Evolutionary conservation across 2,888 invertebrate genomes (phyloP), one percentile per base, ranked within the genome.

Genomic region (Trilocha varians): DNA sequence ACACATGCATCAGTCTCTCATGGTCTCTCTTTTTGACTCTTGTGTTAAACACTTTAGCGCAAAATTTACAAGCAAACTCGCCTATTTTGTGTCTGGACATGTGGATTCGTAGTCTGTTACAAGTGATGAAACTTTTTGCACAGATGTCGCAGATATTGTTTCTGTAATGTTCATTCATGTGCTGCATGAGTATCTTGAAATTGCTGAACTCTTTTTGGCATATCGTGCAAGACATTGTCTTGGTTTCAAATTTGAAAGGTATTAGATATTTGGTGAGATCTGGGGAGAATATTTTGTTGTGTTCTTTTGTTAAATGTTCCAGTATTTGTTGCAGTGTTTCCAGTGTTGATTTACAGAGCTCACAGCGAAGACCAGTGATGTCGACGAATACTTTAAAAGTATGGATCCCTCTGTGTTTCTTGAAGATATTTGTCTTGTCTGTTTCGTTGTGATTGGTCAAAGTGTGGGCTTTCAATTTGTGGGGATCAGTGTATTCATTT

Each of bases 101-200:
- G 39, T 77, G 76, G 0, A 64, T 61, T 25, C 62, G 48, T 5
- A 63, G 48, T 3, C 57, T 60, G 1, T 59, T 50, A 35, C 60
- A 78, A 38, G 77, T 78, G 0, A 85, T 77, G 43, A 67, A 71
- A 0, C 85, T 84, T n/a, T 78, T 75, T 1, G 76, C 71, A 45
- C 88, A 88, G 0, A 79, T 63, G 15, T 84, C 78, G 46, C 88
- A 88, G 8, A 80, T 71, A 47, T 80, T 80, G 62, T 88, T 80
- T 17, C 63, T 60, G 16, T 55, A 79, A 43, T 79, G 79, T 0
- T 52, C 49, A 32, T 71, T 73, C 79, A 79, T 78, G 25, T 76
- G 76, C 35, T 68, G 66, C 2, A 68, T 38, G 5, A 75, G 45
- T 0, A 69, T 55, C 55, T 72, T 69, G 40, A 72, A 75, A 39